These are phyloP conservation scores for Neopipo cinnamomea DNA, from an alignment of 2,113 vertebrate genomes.

Conservation along the genomic window DNA sequence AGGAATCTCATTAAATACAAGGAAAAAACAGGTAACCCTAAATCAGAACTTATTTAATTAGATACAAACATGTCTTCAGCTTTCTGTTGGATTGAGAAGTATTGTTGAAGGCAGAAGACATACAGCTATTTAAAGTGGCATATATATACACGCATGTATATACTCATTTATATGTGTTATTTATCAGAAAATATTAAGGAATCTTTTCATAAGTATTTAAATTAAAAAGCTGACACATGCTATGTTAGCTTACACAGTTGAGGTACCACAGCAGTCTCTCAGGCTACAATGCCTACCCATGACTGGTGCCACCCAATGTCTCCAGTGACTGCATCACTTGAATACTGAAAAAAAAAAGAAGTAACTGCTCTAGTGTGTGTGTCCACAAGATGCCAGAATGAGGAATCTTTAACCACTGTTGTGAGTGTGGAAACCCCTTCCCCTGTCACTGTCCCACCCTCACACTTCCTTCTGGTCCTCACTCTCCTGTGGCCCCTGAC, in stretches of 20 bases:
- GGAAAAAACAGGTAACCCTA: background rate
- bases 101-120: background rate
- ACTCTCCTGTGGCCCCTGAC: fast-evolving
- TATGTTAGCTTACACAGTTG: background rate
- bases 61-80: background rate
- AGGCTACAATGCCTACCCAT: background rate
- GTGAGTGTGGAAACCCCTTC: fast-evolving
- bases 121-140: background rate
- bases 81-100: background rate
- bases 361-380: background rate
- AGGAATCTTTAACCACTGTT: background rate
- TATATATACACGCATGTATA: background rate
- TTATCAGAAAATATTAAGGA: background rate
- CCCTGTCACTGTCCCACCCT: fast-evolving
- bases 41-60: background rate
- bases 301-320: background rate
- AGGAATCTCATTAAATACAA: background rate
- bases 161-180: background rate
- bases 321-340: background rate
- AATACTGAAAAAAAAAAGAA: background rate
- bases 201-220: background rate
- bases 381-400: fast-evolving
- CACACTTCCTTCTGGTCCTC: background rate
- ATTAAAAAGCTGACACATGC: background rate
- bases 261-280: background rate